These are phyloP conservation scores for Ptilorrhoa leucosticta DNA, from an alignment of 2,113 vertebrate genomes.

Conservation along the genomic window DNA sequence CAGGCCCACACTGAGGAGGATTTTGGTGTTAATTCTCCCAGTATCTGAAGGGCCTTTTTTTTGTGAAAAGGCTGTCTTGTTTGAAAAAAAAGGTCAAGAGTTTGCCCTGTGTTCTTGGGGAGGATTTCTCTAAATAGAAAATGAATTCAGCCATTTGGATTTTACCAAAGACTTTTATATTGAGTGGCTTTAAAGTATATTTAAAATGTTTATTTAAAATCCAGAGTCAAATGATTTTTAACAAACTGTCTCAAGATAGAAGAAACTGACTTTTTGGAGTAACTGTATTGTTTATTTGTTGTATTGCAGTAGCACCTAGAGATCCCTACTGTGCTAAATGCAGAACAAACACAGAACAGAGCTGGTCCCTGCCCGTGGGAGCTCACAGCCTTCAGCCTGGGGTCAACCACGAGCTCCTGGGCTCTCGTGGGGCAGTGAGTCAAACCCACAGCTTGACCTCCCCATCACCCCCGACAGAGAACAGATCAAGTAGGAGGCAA, in stretches of 20 bases:
- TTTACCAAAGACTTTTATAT: background rate
- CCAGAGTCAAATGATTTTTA: constrained; percentile 31
- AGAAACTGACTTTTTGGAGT: constrained; percentile 47
- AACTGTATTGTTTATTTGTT: constrained; percentile 54
- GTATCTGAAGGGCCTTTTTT: background rate
- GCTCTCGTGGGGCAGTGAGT: background rate
- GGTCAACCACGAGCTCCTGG: background rate
- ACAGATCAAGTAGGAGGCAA: background rate
- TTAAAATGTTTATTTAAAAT: constrained; percentile 63
- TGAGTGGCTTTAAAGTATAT: background rate
- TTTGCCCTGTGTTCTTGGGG: background rate
- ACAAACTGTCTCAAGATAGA: constrained; percentile 51
- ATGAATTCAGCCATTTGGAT: background rate
- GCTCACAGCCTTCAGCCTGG: background rate
- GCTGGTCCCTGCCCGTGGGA: constrained; percentile 35
- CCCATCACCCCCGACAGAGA: background rate
- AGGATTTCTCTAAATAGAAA: background rate
- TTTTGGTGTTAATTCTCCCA: background rate
- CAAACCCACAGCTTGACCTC: background rate
- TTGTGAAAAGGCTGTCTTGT: background rate
- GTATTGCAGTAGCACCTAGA: constrained; percentile 59
- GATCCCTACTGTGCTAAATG: constrained; percentile 44
- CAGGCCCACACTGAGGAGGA: background rate
- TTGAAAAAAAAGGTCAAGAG: background rate
- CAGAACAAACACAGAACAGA: constrained; percentile 35